Evolutionary conservation across 2,113 vertebrate species (phyloP), one percentile per base, ranked within the genome.

Genomic region (Emydura subglobosa): DNA sequence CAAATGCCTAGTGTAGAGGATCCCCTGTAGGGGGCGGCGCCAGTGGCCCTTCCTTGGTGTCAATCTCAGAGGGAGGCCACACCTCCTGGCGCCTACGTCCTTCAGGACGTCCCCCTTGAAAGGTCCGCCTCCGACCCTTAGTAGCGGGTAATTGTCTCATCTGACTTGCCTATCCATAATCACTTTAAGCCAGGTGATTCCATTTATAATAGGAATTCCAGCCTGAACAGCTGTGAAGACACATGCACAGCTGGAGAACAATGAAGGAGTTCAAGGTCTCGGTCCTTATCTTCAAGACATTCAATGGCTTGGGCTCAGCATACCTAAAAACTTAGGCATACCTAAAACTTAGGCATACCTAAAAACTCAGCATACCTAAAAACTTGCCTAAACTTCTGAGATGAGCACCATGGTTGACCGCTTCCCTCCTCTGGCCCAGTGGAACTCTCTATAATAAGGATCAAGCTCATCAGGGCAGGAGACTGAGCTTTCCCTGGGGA

Each of bases 361-460:
- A n/a, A n/a, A n/a, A n/a, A n/a, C 24, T 24, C 24, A 55, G 76
- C n/a, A 17, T 27, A 44, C 42, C 10, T 74, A 51, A 65, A 80
- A 78, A 16, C 27, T 72, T 16, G 24, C 1, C 0, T 14, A 4
- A 3, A n/a, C 10, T 1, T 0, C 5, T 27, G 51, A 29, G 5
- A 31, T 11, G 34, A 61, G 82, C 72, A n/a, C n/a, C 47, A 54
- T 27, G n/a, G 3, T 12, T 4, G 3, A 31, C 42, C 54, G 12
- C 44, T 68, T 68, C 34, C 17, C 7, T n/a, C 17, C 34, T 68
- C 61, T n/a, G 61, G 7, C 61, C 16, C 61, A 68, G 34, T n/a
- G 34, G 31, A 68, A n/a, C 61, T 16, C 34, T 68, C 34, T n/a
- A 21, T 61, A 31, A 61, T 34, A 61, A 61, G 34, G 34, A 16